phyloP scores from a whole-genome alignment of 2,113 vertebrate genomes.

The Speoplatyrhinus poulsoni region DNA sequence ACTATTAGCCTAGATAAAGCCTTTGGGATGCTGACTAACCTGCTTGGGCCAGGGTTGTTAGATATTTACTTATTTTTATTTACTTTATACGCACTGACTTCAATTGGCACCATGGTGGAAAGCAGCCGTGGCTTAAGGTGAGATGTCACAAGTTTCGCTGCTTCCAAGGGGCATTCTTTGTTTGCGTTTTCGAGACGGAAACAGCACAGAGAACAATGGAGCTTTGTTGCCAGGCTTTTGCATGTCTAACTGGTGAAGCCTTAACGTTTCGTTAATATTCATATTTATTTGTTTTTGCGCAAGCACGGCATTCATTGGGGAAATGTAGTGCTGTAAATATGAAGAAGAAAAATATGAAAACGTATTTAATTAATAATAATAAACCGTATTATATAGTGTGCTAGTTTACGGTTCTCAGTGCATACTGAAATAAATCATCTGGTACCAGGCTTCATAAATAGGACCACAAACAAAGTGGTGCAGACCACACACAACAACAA shows the following conservation, averaged over 20 bases:
- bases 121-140: background rate
- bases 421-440: no score
- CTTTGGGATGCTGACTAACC: background rate
- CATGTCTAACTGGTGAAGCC: constrained; percentile 3
- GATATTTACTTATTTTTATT: background rate
- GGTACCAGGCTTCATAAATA: no score
- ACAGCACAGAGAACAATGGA: background rate
- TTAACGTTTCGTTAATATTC: constrained; percentile 12
- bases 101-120: background rate
- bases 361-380: no score
- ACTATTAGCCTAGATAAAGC: background rate
- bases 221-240: constrained; percentile 28
- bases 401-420: no score
- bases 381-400: no score
- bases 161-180: constrained; percentile 20
- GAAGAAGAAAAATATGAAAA: no score
- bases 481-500: no score
- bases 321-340: constrained; percentile 14
- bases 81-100: background rate
- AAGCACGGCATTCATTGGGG: background rate
- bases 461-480: no score
- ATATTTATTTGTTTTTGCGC: constrained; percentile 9
- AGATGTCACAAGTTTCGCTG: no score
- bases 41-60: background rate
- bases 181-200: background rate